Evolutionary conservation across 1,140 invertebrate genomes (phyloP), one percentile per base, ranked within the genome.

Genomic region (Halyomorpha halys): DNA sequence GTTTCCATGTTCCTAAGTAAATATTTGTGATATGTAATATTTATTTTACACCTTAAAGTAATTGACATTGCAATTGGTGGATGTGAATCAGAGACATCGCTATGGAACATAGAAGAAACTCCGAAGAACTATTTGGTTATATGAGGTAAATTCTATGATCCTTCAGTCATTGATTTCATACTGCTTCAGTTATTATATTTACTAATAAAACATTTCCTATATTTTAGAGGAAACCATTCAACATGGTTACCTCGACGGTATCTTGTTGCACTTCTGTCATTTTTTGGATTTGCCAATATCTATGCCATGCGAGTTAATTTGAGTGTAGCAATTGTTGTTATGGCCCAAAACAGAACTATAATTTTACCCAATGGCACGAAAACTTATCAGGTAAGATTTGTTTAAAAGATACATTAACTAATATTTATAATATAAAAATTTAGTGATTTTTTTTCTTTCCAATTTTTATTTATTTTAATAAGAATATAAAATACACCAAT

Each of bases 301-400:
- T 94, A 95, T 75, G 83, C 89, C 18, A 76, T 94, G 65, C 79
- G 93, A 27, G 90, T 91, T 0, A 95, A 94, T 75, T 76, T 96
- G 16, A 91, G 87, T 60, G 86, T 96, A 21, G 91, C 90, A 3
- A 88, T 94, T 66, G 89, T 96, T 19, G 88, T 89, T 25, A 95
- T 96, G 87, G 87, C 85, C 0, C 60, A 51, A 8, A 70, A 68
- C 63, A 59, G 60, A 44, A 69, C 69, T 21, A 21, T 63, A 19
- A 59, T 64, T 18, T 39, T 45, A n/a, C 53, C 59, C 1, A 65
- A 68, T 65, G 66, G 68, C 25, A 61, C 61, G 15, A 60, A 63
- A 65, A 39, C 63, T 60, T 30, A 63, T 59, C 60, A 62, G 21
- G 45, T 30, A 62, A 34, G 1, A n/a, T n/a, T n/a, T n/a, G n/a